Conservation (phyloP, 1,140 invertebrate species). For the Meteorus sp. region DNA sequence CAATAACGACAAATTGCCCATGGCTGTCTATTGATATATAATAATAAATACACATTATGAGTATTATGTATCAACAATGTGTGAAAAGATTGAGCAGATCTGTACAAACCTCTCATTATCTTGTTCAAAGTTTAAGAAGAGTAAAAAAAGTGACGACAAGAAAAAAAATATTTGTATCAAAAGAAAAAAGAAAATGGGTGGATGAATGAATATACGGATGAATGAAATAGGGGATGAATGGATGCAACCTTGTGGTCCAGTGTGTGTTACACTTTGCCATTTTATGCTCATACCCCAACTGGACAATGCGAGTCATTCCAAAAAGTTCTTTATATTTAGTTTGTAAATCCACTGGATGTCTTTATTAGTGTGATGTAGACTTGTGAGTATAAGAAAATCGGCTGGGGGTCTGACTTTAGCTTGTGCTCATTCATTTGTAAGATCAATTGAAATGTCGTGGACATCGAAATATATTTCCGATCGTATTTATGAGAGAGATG, state of each 20-base stretch:
- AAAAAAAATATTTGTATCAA: neutral
- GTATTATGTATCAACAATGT: neutral
- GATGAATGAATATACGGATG: too few relatives aligned
- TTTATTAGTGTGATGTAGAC: neutral
- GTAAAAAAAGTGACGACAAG: neutral
- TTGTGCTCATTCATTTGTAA: too few relatives aligned
- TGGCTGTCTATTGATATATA: neutral
- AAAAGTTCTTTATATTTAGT: neutral
- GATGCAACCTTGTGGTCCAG: too few relatives aligned
- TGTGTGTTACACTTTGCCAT: too few relatives aligned
- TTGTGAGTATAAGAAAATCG: neutral
- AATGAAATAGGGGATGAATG: too few relatives aligned
- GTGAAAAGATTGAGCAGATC: neutral
- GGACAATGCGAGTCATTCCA: too few relatives aligned
- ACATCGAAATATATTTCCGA: too few relatives aligned
- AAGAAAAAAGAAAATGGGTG: neutral
- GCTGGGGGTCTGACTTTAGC: neutral
- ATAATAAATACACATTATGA: neutral
- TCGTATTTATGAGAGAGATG: too few relatives aligned
- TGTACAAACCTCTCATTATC: neutral
- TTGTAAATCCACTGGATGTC: too few relatives aligned
- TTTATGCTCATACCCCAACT: too few relatives aligned
- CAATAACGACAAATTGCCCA: slow-evolving; percentile 19
- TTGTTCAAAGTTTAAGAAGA: neutral
- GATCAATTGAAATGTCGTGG: too few relatives aligned